Base-by-base conservation (phyloP, 2,113 vertebrate species). In the Perca schrenkii region DNA sequence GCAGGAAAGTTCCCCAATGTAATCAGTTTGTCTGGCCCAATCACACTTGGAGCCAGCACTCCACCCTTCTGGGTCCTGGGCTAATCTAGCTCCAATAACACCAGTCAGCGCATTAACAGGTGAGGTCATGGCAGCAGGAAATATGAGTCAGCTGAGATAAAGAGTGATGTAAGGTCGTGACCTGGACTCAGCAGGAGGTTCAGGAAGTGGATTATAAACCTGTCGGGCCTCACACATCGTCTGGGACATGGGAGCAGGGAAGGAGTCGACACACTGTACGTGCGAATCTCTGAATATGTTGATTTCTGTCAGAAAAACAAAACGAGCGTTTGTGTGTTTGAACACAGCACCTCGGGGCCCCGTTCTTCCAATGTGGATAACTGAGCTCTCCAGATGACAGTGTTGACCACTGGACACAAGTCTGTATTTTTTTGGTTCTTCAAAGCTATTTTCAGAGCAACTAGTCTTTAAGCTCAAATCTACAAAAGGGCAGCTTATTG, bases 51-150 rank as follows among this genome's bases (percentile, higher is more conserved):
- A 25, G 19, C 61, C 46, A 40, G n/a, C 36, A 75, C 76, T 77
- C 77, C 83, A 71, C 85, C 88, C 81, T 76, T 31, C 47, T 50
- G 61, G 64, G 67, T 73, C 56, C 60, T 16, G 22, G 63, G 57
- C 61, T 78, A 71, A 82, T 74, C 60, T 74, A 13, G 52, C 74
- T 57, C 63, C 36, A 84, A 78, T 64, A 83, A 78, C 85, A 71
- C 66, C 43, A 60, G 71, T 86, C 80, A 79, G 77, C 70, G 22
- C 57, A 43, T 66, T 67, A 66, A 74, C 73, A 84, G 74, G 63
- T 84, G 87, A 88, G 77, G 71, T 86, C 77, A 88, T 66, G 40
- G 49, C 63, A 53, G 34, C 62, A 85, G 79, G 79, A 91, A 83
- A 87, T 67, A 58, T 34, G 15, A 82, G 79, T 85, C 84, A 87